These are phyloP conservation scores for Entelurus aequoreus DNA, from an alignment of 2,113 vertebrate genomes.

Conservation along the genomic window DNA sequence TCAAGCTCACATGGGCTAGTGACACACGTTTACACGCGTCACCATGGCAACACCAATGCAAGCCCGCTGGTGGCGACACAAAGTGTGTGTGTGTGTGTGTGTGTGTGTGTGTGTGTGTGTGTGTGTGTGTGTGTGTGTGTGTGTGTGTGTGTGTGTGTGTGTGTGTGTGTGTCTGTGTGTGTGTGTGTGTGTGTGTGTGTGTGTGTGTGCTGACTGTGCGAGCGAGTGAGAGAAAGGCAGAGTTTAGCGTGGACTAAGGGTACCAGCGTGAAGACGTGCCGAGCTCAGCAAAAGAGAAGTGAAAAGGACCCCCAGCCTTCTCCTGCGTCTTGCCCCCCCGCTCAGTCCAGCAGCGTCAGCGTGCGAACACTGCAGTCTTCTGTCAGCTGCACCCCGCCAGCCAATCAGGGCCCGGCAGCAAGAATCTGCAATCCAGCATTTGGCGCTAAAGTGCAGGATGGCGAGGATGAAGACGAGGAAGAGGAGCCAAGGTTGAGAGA, in stretches of 20 bases:
- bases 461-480: too few relatives aligned
- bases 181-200: neutral
- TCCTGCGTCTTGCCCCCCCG: constrained; percentile 28
- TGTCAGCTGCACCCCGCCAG: constrained; percentile 38
- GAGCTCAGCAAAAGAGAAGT: constrained; percentile 39
- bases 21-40: too few relatives aligned
- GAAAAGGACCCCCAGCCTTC: constrained; percentile 32
- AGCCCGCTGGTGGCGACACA: too few relatives aligned
- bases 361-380: constrained; percentile 75
- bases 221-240: constrained; percentile 1
- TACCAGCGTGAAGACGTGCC: constrained; percentile 26
- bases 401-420: constrained; percentile 22
- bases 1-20: too few relatives aligned
- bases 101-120: constrained; percentile 1
- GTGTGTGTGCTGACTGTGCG: neutral
- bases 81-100: neutral
- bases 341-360: constrained; percentile 73
- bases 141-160: constrained; percentile 6
- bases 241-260: constrained; percentile 3
- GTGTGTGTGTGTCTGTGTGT: constrained; percentile 4
- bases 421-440: constrained; percentile 54
- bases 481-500: too few relatives aligned
- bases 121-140: constrained; percentile 11
- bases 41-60: too few relatives aligned
- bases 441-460: too few relatives aligned